Base-by-base conservation (phyloP, 2,113 vertebrate genomes). In the Anhinga anhinga region DNA sequence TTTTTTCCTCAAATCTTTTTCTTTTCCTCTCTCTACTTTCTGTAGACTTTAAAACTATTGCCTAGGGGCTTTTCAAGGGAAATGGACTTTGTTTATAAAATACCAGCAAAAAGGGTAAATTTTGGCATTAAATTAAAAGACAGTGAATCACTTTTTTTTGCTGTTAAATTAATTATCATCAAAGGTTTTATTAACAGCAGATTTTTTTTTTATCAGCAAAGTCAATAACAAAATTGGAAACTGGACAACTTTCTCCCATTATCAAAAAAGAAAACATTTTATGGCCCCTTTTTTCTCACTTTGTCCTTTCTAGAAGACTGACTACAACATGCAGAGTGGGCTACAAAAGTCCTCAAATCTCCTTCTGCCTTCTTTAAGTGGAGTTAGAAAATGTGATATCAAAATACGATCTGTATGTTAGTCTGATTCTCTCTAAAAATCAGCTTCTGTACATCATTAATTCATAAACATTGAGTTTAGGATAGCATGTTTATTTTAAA, bases 121-220 rank as follows among this genome's bases (percentile, higher is more conserved):
- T 58, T 93, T 97, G 97, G 96, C 95, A 95, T 92, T 92, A 87
- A 94, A 95, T 97, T 95, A 97, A 97, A 98, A 96, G 71, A 63
- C 61, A 95, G 76, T 61, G 86, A 89, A 95, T 95, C 69, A 73
- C 71, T 71, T 78, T 91, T 87, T 92, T 95, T 88, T 87, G 36
- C 88, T 86, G 63, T 38, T 95, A 90, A 96, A 96, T 96, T 97
- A 95, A 94, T 97, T 96, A 93, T 91, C 95, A 96, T 97, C 97
- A 97, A 98, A 98, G 89, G 36, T 97, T 98, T 98, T 76, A 93
- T 97, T 97, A 97, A 70, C 82, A 95, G 87, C 86, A 96, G 90
- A 97, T 97, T 97, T 97, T 44, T 95, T 66, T 96, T 66, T 95
- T 97, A 97, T 98, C 96, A 95, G 74, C 59, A 83, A 93, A 97